Evolutionary conservation across 2,113 vertebrate species (phyloP), one percentile per base, ranked within the genome.

Genomic region (Carassius auratus): DNA sequence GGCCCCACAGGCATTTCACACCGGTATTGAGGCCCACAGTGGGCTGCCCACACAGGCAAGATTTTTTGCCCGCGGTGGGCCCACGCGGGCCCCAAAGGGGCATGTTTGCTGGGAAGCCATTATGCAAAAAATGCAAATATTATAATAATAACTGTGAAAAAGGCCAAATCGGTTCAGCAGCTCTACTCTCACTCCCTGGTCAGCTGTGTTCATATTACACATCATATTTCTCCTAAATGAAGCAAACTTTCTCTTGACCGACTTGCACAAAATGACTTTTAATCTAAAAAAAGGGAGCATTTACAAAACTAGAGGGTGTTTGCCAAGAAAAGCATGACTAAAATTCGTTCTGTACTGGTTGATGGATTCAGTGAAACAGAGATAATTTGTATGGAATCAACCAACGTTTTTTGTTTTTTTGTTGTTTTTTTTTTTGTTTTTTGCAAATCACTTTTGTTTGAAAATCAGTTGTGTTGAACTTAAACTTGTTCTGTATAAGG

Each of bases 151-250:
- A 55, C 36, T n/a, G 36, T 45, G 10, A 50, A 75, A 75, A 6
- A 23, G 73, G 42, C 71, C 42, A 48, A n/a, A 45, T 75, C n/a
- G 14, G 6, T 48, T 45, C 8, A 68, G 14, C 26, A 68, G 26
- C 59, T 64, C 23, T 64, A 64, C 10, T 64, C 23, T 64, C 82
- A 68, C 42, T 55, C 52, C 14, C 52, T 4, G 52, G 5, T 55
- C 50, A 1, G 15, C 74, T 73, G 62, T 66, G 76, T 74, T 84
- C 69, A 81, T 87, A 92, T 93, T 92, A 93, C 88, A 93, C 93
- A 94, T 92, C 92, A 93, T 80, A 90, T 92, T 92, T 92, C 84
- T 83, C 61, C 86, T 74, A 69, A 90, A 88, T 8, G 21, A 66
- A 66, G 77, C 57, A 2, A 5, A 84, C 82, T 86, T 81, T 81